phyloP scores from a whole-genome alignment of 2,888 invertebrate genomes.

The Drosophila neoperkinsi region DNA sequence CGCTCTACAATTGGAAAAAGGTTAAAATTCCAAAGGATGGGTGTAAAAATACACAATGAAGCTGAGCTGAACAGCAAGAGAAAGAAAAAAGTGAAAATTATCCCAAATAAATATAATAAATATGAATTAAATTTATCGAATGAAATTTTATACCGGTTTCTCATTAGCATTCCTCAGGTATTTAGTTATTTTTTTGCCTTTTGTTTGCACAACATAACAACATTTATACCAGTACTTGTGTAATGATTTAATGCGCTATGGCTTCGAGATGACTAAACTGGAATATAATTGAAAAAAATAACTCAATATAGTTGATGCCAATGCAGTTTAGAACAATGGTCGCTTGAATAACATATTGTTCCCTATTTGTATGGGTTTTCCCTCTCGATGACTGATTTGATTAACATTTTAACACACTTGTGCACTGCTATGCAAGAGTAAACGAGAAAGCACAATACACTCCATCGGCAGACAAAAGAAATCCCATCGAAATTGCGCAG shows the following conservation, averaged over 20 bases:
- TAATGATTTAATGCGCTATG: not conserved
- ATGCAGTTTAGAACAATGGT: slow-evolving; percentile 27
- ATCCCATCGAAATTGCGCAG: slow-evolving; percentile 30
- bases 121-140: slow-evolving; percentile 5
- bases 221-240: not conserved
- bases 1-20: slow-evolving; percentile 18
- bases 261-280: not conserved
- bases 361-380: slow-evolving; percentile 20
- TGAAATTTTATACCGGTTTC: slow-evolving; percentile 9
- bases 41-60: slow-evolving; percentile 13
- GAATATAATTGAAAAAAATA: not conserved
- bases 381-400: slow-evolving; percentile 49
- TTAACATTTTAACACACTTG: slow-evolving; percentile 55
- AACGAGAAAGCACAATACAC: slow-evolving; percentile 18
- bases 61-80: not conserved
- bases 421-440: slow-evolving; percentile 23
- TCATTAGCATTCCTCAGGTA: slow-evolving; percentile 46
- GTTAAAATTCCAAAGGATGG: slow-evolving; percentile 30
- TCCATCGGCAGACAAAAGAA: slow-evolving; percentile 43
- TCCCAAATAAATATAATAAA: slow-evolving; percentile 29
- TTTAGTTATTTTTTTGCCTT: not conserved
- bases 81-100: not conserved
- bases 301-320: not conserved
- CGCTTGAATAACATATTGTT: slow-evolving; percentile 11
- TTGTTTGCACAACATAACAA: not conserved